Conservation (phyloP, 2,888 invertebrate genomes). For the Meloe dianella region DNA sequence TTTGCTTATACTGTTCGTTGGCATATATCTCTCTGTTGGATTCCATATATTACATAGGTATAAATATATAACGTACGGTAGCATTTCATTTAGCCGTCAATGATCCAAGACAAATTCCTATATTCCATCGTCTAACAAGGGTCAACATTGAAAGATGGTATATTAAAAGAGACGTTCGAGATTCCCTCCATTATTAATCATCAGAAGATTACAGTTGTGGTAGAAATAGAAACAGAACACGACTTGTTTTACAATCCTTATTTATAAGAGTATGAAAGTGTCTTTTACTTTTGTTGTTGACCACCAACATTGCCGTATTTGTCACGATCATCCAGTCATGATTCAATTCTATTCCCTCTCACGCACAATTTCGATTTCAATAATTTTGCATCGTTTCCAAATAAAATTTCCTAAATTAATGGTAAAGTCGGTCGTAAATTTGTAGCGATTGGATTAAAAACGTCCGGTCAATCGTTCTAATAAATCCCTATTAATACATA, state of each 20-base stretch:
- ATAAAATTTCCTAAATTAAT: slow-evolving; percentile 27
- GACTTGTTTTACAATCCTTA: slow-evolving; percentile 29
- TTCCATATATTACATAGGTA: slow-evolving; percentile 40
- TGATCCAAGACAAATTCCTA: slow-evolving; percentile 31
- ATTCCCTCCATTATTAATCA: slow-evolving; percentile 34
- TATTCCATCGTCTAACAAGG: slow-evolving; percentile 25
- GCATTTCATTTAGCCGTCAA: slow-evolving; percentile 33
- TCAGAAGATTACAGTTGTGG: slow-evolving; percentile 23
- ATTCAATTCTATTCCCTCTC: background rate
- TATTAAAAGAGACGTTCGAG: slow-evolving; percentile 22
- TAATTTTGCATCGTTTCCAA: background rate
- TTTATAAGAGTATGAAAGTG: slow-evolving; percentile 30
- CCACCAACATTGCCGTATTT: slow-evolving; percentile 32
- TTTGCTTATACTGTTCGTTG: slow-evolving; percentile 39
- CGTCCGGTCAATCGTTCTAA: slow-evolving; percentile 20
- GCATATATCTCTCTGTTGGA: slow-evolving; percentile 45
- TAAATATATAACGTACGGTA: slow-evolving; percentile 33
- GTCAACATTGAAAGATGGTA: slow-evolving; percentile 7
- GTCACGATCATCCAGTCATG: slow-evolving; percentile 23
- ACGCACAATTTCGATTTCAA: background rate
- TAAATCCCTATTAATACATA: slow-evolving; percentile 35
- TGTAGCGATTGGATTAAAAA: slow-evolving; percentile 21
- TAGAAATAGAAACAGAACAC: slow-evolving; percentile 13
- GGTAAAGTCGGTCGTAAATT: slow-evolving; percentile 25
- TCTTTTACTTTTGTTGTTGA: slow-evolving; percentile 28